Percentiles rank a stretch among this genome's conserved stretches.
Conservation (phyloP, 92 coral and sea anemone genomes). For the Bergia sp. region DNA sequence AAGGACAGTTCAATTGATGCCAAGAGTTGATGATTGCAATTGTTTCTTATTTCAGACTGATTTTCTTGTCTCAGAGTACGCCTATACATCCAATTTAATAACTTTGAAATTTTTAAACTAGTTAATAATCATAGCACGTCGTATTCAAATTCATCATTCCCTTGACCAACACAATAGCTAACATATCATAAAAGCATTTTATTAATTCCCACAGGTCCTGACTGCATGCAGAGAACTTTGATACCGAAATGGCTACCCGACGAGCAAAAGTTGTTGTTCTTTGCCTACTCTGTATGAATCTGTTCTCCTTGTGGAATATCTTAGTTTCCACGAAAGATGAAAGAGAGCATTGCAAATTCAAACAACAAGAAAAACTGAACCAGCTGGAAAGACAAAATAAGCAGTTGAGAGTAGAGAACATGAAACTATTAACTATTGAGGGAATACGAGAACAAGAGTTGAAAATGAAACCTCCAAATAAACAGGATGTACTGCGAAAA, state of each 20-base stretch:
- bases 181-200: too few relatives aligned
- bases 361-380: not conserved
- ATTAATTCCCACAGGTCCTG: too few relatives aligned
- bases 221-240: not conserved
- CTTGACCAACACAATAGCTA: too few relatives aligned
- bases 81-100: too few relatives aligned
- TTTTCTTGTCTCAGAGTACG: too few relatives aligned
- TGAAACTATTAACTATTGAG: too few relatives aligned
- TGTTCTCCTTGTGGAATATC: not conserved
- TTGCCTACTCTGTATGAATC: not conserved
- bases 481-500: not conserved
- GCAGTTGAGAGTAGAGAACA: not conserved
- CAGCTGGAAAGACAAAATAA: not conserved
- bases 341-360: not conserved
- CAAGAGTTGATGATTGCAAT: too few relatives aligned
- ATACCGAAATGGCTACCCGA: not conserved
- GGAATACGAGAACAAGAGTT: not conserved
- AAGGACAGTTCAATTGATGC: too few relatives aligned
- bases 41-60: too few relatives aligned
- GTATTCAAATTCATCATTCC: too few relatives aligned
- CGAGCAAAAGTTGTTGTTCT: not conserved
- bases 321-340: not conserved
- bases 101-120: too few relatives aligned
- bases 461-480: not conserved
- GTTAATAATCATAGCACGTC: too few relatives aligned